Conservation (phyloP, 2,797 vertebrate species). For the Sciurus vulgaris region DNA sequence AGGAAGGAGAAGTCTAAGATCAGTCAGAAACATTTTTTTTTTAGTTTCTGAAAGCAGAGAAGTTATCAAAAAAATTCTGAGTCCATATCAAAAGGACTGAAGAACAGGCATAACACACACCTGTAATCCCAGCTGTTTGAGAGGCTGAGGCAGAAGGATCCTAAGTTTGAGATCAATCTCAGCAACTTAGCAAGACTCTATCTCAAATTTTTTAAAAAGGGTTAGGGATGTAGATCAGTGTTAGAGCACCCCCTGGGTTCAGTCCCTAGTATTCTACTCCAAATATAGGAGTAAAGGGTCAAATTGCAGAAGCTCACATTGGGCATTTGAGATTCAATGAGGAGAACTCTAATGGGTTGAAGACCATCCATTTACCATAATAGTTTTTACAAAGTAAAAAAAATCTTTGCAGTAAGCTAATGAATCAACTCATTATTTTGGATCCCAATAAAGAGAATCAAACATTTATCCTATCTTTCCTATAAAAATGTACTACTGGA, state of each 20-base stretch:
- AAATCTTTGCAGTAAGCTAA: neutral
- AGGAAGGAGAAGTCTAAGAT: neutral
- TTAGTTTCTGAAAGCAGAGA: neutral
- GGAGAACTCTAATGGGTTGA: conserved; percentile 34
- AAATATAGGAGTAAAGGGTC: neutral
- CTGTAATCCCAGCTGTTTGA: neutral
- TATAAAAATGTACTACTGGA: conserved; percentile 41
- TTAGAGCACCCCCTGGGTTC: neutral
- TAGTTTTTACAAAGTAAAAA: neutral
- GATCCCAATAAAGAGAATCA: conserved; percentile 54
- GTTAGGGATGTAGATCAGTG: too few relatives aligned
- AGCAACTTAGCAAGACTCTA: neutral
- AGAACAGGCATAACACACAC: neutral
- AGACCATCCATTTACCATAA: conserved; percentile 28
- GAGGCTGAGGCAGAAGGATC: neutral
- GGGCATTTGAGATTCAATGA: conserved; percentile 21
- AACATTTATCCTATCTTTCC: conserved; percentile 45
- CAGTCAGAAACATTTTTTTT: neutral
- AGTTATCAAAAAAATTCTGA: conserved; percentile 9
- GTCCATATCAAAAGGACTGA: conserved; percentile 44
- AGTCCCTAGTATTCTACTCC: too few relatives aligned
- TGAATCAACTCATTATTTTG: conserved; percentile 61
- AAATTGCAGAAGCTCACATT: conserved; percentile 6
- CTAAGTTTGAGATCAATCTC: neutral
- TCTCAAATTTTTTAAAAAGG: neutral